A percentile compares a stretch with the other conserved stretches of the same genome.
Conservation (phyloP, 2,797 vertebrate genomes). For the Tragelaphus eurycerus region DNA sequence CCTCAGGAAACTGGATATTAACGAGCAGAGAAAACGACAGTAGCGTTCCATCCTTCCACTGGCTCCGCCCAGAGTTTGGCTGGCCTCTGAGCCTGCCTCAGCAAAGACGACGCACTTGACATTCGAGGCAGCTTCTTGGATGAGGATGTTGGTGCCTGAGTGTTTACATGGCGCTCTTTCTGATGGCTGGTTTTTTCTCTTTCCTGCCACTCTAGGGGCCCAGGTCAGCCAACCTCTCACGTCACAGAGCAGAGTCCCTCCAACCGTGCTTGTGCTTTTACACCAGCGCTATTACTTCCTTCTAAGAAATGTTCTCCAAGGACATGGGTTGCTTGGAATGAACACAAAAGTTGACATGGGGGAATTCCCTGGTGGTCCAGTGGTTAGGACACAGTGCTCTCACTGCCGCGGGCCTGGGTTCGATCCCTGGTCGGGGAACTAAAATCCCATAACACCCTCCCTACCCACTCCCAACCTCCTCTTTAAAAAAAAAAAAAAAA, state of each 20-base stretch:
- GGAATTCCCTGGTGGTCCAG: no score
- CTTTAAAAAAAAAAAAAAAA: not conserved
- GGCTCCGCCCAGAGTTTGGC: not conserved
- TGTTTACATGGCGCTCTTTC: not conserved
- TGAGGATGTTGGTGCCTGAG: not conserved
- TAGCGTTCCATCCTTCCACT: not conserved
- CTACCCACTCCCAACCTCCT: not conserved
- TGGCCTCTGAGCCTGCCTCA: not conserved
- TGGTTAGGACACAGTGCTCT: no score
- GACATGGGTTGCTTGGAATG: not conserved
- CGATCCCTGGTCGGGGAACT: not conserved
- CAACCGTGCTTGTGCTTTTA: not conserved
- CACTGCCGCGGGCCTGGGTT: not conserved
- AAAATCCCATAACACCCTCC: not conserved
- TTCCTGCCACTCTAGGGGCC: not conserved
- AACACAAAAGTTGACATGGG: not conserved
- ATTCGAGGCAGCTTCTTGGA: slow-evolving; percentile 16
- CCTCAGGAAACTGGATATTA: not conserved
- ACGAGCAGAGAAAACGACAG: not conserved
- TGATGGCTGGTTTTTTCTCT: not conserved
- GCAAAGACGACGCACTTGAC: slow-evolving; percentile 24
- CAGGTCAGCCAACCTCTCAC: not conserved
- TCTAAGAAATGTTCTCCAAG: not conserved
- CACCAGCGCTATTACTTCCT: not conserved
- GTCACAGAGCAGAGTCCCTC: not conserved